These are phyloP conservation scores for Macrobrachium rosenbergii DNA, from an alignment of 1,140 invertebrate genomes.

Conservation along the genomic window DNA sequence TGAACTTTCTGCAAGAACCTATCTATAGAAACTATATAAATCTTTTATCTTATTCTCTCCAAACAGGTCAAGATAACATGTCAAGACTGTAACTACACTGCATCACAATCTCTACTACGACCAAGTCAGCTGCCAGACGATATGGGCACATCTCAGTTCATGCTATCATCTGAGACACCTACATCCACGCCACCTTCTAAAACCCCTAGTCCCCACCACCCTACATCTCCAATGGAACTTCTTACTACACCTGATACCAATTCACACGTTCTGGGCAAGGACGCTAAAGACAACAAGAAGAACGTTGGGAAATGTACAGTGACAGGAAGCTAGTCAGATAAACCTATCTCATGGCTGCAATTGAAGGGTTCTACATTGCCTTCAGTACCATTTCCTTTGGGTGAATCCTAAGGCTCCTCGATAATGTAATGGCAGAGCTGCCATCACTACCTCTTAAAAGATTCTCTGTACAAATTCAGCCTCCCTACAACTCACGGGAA, in stretches of 20 bases:
- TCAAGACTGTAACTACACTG: slow-evolving; percentile 4
- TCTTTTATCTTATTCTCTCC: background rate
- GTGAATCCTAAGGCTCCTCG: too few relatives aligned
- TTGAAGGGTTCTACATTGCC: too few relatives aligned
- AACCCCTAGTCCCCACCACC: background rate
- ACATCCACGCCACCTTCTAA: background rate
- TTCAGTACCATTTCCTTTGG: too few relatives aligned
- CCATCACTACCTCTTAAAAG: too few relatives aligned
- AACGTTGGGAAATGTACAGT: too few relatives aligned
- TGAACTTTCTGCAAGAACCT: background rate
- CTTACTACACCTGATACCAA: background rate
- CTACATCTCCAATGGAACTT: background rate
- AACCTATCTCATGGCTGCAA: too few relatives aligned
- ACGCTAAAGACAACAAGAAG: too few relatives aligned
- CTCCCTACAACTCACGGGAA: too few relatives aligned
- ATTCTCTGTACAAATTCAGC: too few relatives aligned
- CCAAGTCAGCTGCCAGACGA: background rate
- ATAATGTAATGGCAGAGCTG: too few relatives aligned
- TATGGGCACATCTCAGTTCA: background rate
- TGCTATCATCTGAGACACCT: background rate
- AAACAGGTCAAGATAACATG: slow-evolving; percentile 16
- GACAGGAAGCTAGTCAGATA: too few relatives aligned
- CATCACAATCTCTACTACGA: background rate
- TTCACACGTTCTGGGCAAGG: too few relatives aligned
- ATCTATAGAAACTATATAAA: background rate